Conservation (phyloP, 1,140 invertebrate species). For the Drosophila truncata region DNA sequence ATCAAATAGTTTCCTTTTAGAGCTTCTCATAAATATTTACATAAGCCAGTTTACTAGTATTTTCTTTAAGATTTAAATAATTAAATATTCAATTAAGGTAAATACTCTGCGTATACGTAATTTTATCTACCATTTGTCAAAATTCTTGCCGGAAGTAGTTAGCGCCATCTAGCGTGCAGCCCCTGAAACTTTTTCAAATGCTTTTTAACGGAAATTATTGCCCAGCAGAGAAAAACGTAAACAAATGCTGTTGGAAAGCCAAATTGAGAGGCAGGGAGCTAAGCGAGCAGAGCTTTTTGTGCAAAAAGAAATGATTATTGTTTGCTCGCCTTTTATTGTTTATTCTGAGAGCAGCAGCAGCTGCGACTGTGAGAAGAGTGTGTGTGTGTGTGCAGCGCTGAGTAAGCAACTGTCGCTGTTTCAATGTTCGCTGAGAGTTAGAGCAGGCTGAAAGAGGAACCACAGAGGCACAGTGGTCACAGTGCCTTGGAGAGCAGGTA, state of each 20-base stretch:
- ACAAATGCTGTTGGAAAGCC: constrained; percentile 33
- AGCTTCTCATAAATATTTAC: no score
- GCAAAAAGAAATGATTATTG: constrained; percentile 56
- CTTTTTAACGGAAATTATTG: constrained; percentile 18
- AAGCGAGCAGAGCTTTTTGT: constrained; percentile 22
- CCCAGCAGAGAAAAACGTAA: constrained; percentile 28
- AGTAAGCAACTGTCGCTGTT: constrained; percentile 53
- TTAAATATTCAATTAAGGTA: no score
- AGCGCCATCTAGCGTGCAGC: constrained; percentile 4
- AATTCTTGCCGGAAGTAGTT: constrained; percentile 11
- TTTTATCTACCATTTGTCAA: no score
- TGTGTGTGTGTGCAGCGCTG: constrained; percentile 8
- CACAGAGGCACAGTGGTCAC: constrained; percentile 22
- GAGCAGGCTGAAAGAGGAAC: constrained; percentile 11
- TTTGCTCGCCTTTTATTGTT: constrained; percentile 62
- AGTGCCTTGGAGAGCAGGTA: constrained; percentile 2
- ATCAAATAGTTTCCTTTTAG: no score
- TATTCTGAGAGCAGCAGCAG: constrained; percentile 66
- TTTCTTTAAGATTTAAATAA: no score
- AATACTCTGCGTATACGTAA: no score
- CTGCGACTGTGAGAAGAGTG: background rate
- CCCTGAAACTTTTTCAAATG: background rate
- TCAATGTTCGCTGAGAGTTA: constrained; percentile 74
- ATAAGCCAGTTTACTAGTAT: no score
- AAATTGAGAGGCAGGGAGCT: background rate